Evolutionary conservation across 2,888 invertebrate species (phyloP).

Genomic region (Sylvicola cinctus): DNA sequence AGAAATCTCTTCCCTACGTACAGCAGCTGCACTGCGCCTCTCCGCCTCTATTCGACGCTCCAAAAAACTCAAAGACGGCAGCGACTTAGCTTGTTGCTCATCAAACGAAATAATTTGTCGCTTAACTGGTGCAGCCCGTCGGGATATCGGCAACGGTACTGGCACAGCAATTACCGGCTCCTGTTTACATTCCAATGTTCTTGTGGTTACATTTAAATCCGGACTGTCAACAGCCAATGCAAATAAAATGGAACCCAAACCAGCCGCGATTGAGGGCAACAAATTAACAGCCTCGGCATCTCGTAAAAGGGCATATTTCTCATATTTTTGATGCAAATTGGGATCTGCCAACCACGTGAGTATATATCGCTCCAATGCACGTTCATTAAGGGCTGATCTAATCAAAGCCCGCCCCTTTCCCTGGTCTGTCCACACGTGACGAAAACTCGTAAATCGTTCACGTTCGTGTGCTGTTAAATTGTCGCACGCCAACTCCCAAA

Average conservation of each 20-base stretch:
- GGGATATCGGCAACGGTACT: conserved; percentile 31
- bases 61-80: not conserved
- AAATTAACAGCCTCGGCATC: conserved; percentile 59
- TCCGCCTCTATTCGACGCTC: too few species aligned
- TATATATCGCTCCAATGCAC: conserved; percentile 65
- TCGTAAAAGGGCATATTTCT: conserved; percentile 65
- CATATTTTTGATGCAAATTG: conserved; percentile 51
- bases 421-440: conserved; percentile 41
- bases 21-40: too few species aligned
- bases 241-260: conserved; percentile 79
- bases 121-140: conserved; percentile 12
- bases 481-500: conserved; percentile 60
- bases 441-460: conserved; percentile 57
- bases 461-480: conserved; percentile 75
- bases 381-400: conserved; percentile 74
- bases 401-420: conserved; percentile 55
- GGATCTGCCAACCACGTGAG: conserved; percentile 51
- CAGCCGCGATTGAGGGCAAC: conserved; percentile 70
- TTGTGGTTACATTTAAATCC: conserved; percentile 44
- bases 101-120: conserved; percentile 17
- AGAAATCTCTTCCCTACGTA: too few species aligned
- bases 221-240: conserved; percentile 79
- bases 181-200: conserved; percentile 15
- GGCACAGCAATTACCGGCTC: conserved; percentile 54
- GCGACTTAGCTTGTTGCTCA: not conserved